Percentiles rank a stretch among this genome's conserved stretches.
These are phyloP conservation scores for Sebastes wilsoni DNA, from an alignment of 2,797 vertebrate genomes.

Conservation along the genomic window DNA sequence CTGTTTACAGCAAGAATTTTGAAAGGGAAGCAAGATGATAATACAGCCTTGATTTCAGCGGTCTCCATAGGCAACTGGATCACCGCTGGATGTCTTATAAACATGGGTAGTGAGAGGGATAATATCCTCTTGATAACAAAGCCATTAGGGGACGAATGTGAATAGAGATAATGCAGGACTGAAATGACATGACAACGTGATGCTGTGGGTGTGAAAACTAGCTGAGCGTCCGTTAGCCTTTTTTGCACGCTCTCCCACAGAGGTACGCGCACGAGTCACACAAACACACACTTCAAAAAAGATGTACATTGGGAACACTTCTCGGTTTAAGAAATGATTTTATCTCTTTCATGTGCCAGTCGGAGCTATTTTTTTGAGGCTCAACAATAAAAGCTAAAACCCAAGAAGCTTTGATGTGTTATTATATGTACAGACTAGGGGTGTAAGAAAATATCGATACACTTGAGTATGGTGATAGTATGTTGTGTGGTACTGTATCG, in stretches of 20 bases:
- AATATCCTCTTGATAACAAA: constrained; percentile 70
- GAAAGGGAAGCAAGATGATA: constrained; percentile 50
- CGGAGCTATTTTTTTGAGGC: neutral
- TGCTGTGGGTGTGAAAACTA: constrained; percentile 49
- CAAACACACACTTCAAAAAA: neutral
- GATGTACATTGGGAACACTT: neutral
- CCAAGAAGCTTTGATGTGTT: neutral
- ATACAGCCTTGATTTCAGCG: constrained; percentile 56
- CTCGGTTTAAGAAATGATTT: neutral
- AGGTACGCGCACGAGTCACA: neutral
- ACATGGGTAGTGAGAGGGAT: constrained; percentile 54
- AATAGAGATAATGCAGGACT: constrained; percentile 39
- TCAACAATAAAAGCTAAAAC: neutral
- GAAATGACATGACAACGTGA: constrained; percentile 56
- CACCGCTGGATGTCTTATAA: constrained; percentile 65
- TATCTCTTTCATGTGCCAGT: neutral
- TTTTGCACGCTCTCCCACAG: constrained; percentile 4
- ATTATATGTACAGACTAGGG: neutral
- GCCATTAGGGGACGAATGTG: constrained; percentile 61
- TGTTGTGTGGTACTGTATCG: too few relatives aligned
- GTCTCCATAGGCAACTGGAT: constrained; percentile 76
- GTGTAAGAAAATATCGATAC: too few relatives aligned
- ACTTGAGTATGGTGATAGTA: too few relatives aligned
- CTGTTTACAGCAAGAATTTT: constrained; percentile 57
- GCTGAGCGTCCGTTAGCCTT: constrained; percentile 32